A percentile compares a stretch with the other conserved stretches of the same genome.
These are phyloP conservation scores for Lagopus leucura DNA, from an alignment of 2,113 vertebrate species.

Conservation along the genomic window DNA sequence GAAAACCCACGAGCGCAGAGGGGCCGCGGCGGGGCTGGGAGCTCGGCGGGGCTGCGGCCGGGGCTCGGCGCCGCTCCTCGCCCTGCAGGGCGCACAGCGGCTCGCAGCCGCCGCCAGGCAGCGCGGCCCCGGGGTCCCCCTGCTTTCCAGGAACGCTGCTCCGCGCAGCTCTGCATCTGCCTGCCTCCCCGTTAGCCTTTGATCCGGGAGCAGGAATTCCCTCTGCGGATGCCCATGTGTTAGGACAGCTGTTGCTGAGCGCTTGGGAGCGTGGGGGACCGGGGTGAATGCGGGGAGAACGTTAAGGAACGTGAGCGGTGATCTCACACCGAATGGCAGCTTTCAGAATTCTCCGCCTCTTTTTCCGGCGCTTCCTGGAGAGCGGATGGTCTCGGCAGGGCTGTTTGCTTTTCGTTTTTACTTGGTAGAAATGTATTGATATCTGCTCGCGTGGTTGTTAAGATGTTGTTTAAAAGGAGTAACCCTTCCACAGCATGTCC, in stretches of 20 bases:
- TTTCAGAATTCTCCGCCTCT: not conserved
- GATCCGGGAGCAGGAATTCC: not conserved
- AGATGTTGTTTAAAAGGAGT: conserved; percentile 83
- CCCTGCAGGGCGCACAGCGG: no score
- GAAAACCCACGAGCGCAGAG: no score
- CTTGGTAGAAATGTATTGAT: conserved; percentile 31
- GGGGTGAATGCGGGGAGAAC: not conserved
- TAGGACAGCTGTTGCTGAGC: not conserved
- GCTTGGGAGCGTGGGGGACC: not conserved
- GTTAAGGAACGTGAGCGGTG: not conserved
- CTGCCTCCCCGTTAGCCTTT: not conserved
- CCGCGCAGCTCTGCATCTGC: not conserved
- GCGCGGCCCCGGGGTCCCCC: not conserved
- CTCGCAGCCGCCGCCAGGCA: not conserved
- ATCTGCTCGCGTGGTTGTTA: conserved; percentile 65
- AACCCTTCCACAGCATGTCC: conserved; percentile 86
- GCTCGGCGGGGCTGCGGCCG: not conserved
- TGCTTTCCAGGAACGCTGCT: not conserved
- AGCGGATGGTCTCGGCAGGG: not conserved
- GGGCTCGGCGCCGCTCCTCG: no score
- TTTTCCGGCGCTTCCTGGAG: not conserved
- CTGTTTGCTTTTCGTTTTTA: not conserved
- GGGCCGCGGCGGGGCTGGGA: not conserved
- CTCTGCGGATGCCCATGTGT: not conserved
- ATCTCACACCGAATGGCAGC: not conserved